phyloP scores from a whole-genome alignment of 2,888 invertebrate genomes.

The Furcula furcula region DNA sequence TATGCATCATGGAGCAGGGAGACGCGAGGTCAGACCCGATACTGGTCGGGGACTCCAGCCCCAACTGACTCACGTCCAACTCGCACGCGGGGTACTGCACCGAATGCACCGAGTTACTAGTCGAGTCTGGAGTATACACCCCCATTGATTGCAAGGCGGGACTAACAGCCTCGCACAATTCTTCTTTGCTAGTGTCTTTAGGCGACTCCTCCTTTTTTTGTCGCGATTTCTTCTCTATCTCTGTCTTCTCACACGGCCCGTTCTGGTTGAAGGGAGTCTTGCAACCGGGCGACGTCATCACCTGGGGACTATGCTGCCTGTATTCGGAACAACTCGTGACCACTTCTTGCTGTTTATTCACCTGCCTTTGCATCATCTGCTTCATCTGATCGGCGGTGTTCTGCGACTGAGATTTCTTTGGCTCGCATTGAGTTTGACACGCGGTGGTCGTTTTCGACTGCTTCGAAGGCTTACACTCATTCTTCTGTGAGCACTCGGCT shows the following conservation, averaged over 20 bases:
- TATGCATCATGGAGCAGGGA: slow-evolving; percentile 87
- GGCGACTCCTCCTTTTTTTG: slow-evolving; percentile 72
- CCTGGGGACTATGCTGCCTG: slow-evolving; percentile 64
- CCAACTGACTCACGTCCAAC: slow-evolving; percentile 91
- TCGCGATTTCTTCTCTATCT: slow-evolving; percentile 71
- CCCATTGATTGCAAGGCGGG: slow-evolving; percentile 90
- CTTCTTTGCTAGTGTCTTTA: slow-evolving; percentile 65
- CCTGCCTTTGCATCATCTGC: slow-evolving; percentile 69
- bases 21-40: slow-evolving; percentile 93
- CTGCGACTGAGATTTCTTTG: slow-evolving; percentile 58
- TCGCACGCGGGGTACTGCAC: slow-evolving; percentile 91
- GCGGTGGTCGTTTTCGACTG: slow-evolving; percentile 71
- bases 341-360: slow-evolving; percentile 59
- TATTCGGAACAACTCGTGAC: slow-evolving; percentile 65
- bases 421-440: slow-evolving; percentile 73
- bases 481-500: slow-evolving; percentile 66
- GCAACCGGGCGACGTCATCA: slow-evolving; percentile 61
- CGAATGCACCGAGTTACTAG: slow-evolving; percentile 91
- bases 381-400: slow-evolving; percentile 62
- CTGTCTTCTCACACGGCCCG: slow-evolving; percentile 66
- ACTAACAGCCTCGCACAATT: slow-evolving; percentile 70
- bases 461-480: slow-evolving; percentile 66
- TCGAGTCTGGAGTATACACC: slow-evolving; percentile 92
- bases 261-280: slow-evolving; percentile 61
- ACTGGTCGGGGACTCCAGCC: slow-evolving; percentile 93